phyloP scores from a whole-genome alignment of 2,113 vertebrate species.

The Hemichromis elongatus region DNA sequence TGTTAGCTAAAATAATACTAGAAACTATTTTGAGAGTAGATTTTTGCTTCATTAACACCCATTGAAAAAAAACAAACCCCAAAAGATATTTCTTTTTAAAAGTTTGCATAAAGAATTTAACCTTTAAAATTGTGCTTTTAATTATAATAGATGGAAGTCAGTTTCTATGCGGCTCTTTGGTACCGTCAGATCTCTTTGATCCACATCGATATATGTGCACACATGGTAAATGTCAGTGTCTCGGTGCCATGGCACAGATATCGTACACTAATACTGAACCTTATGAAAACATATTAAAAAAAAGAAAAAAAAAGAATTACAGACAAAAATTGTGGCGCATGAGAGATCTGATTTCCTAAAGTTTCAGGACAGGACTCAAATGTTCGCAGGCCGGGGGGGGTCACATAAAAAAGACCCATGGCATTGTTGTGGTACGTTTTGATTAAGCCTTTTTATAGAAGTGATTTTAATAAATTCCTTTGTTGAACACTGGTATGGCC shows the following conservation, averaged over 20 bases:
- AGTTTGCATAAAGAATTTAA: neutral
- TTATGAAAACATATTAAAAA: slow-evolving; percentile 5
- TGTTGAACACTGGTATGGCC: neutral
- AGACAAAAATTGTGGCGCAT: slow-evolving; percentile 11
- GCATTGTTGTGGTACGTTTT: neutral
- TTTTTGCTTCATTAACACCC: neutral
- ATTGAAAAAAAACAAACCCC: too few species aligned
- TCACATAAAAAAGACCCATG: slow-evolving; percentile 17
- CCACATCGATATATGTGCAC: neutral
- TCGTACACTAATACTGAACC: neutral
- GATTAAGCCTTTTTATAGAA: neutral
- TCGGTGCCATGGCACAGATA: neutral
- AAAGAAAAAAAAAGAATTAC: neutral
- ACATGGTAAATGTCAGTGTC: slow-evolving; percentile 23
- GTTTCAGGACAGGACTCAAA: neutral
- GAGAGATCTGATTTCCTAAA: slow-evolving; percentile 8
- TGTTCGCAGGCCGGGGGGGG: neutral
- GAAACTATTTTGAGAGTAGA: slow-evolving; percentile 1
- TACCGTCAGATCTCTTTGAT: neutral
- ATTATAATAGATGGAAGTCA: neutral
- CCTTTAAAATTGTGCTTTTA: slow-evolving; percentile 10
- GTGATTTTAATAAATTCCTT: slow-evolving; percentile 4
- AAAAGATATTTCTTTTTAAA: neutral
- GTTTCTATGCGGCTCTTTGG: neutral
- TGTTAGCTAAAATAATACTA: neutral